Conservation (phyloP, 2,888 invertebrate species). For the Oligia strigilis region DNA sequence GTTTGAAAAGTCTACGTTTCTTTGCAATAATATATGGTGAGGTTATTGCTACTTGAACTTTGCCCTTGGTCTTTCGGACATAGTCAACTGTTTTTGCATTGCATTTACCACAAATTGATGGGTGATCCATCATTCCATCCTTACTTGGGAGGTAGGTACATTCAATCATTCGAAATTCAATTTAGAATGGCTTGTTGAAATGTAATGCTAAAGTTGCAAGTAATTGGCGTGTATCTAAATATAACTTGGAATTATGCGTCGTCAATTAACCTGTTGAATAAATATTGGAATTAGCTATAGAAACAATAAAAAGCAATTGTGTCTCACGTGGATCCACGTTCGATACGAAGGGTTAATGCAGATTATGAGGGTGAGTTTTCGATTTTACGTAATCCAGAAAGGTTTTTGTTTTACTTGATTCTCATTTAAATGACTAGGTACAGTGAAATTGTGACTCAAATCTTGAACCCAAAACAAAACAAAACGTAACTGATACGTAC, state of each 20-base stretch:
- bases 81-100: constrained; percentile 31
- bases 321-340: too few relatives aligned
- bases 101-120: not conserved
- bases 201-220: constrained; percentile 31
- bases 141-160: not conserved
- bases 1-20: constrained; percentile 49
- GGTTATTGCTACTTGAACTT: constrained; percentile 52
- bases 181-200: constrained; percentile 37
- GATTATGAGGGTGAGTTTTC: constrained; percentile 6
- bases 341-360: not conserved
- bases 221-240: constrained; percentile 23
- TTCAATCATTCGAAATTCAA: constrained; percentile 21
- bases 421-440: not conserved
- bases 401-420: not conserved
- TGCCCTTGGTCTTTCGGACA: constrained; percentile 23
- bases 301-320: too few relatives aligned
- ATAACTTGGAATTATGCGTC: not conserved
- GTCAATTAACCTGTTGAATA: not conserved
- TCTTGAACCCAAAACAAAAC: not conserved
- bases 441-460: not conserved
- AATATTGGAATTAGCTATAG: too few relatives aligned
- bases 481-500: not conserved
- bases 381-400: not conserved
- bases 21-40: constrained; percentile 45
- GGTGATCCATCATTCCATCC: not conserved